phyloP scores from a whole-genome alignment of 2,888 invertebrate species.

The Cephalotes varians region DNA sequence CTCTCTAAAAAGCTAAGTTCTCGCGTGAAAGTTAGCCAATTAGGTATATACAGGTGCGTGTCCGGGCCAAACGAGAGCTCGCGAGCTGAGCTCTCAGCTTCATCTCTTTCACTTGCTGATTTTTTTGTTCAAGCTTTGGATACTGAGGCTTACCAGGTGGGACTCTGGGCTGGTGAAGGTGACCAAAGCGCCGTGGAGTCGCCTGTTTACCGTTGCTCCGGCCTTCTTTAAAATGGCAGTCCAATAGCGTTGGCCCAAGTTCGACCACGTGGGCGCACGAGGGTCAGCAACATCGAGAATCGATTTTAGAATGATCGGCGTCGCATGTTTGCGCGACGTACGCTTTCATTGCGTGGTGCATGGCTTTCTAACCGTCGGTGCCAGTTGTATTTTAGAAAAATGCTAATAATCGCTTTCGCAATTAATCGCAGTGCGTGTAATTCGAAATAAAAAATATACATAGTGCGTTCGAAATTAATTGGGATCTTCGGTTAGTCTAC shows the following conservation, averaged over 20 bases:
- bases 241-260: constrained; percentile 78
- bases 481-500: neutral
- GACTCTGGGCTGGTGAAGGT: constrained; percentile 89
- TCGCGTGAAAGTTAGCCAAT: constrained; percentile 79
- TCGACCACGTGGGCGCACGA: constrained; percentile 76
- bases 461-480: neutral
- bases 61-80: constrained; percentile 77
- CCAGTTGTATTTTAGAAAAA: constrained; percentile 12
- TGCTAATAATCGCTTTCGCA: constrained; percentile 7
- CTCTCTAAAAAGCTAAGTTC: constrained; percentile 84
- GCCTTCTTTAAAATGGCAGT: constrained; percentile 79
- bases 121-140: constrained; percentile 71
- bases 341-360: constrained; percentile 42
- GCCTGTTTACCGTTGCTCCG: constrained; percentile 82
- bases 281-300: constrained; percentile 73
- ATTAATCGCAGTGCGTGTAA: neutral
- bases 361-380: constrained; percentile 14
- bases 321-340: constrained; percentile 37
- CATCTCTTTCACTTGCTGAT: constrained; percentile 57
- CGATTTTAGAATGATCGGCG: constrained; percentile 66
- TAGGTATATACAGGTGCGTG: constrained; percentile 66
- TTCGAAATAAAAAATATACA: neutral
- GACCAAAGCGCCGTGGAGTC: constrained; percentile 86
- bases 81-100: constrained; percentile 71
- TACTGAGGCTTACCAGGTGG: constrained; percentile 86